phyloP scores from a whole-genome alignment of 2,888 invertebrate genomes.

The Lycophotia porphyrea region DNA sequence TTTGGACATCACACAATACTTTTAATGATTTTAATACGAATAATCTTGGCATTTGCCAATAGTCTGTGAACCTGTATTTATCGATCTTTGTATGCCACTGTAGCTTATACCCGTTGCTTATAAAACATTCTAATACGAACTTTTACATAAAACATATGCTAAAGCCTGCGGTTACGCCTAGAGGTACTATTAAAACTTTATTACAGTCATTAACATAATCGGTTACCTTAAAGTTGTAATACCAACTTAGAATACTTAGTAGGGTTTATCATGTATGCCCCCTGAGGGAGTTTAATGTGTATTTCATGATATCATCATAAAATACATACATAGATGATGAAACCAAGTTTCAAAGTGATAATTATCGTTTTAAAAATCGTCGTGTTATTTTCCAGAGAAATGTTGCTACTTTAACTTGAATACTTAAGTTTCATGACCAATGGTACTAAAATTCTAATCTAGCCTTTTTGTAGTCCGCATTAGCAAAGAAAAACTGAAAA shows the following conservation, averaged over 20 bases:
- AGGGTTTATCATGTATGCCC: constrained; percentile 2
- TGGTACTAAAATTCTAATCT: neutral
- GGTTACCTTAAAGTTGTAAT: constrained; percentile 3
- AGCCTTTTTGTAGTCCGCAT: neutral
- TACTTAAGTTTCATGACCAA: neutral
- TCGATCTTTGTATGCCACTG: neutral
- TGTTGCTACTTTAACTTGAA: neutral
- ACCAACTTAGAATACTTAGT: neutral
- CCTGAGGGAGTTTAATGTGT: constrained; percentile 10
- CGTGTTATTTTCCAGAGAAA: neutral
- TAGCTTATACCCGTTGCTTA: neutral
- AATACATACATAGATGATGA: neutral
- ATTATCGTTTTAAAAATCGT: neutral
- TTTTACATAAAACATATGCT: neutral
- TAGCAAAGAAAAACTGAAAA: neutral
- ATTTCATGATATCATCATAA: neutral
- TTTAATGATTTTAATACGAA: neutral
- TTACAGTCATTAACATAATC: constrained; percentile 2
- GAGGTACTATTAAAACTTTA: constrained; percentile 5
- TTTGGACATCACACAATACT: neutral
- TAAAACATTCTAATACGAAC: neutral
- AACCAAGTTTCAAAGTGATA: neutral
- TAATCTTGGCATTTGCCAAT: neutral
- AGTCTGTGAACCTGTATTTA: neutral
- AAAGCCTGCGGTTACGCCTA: neutral